A percentile compares a stretch with the other conserved stretches of the same genome.
Conservation (phyloP, 2,797 vertebrate genomes). For the Chloroceryle amazona region DNA sequence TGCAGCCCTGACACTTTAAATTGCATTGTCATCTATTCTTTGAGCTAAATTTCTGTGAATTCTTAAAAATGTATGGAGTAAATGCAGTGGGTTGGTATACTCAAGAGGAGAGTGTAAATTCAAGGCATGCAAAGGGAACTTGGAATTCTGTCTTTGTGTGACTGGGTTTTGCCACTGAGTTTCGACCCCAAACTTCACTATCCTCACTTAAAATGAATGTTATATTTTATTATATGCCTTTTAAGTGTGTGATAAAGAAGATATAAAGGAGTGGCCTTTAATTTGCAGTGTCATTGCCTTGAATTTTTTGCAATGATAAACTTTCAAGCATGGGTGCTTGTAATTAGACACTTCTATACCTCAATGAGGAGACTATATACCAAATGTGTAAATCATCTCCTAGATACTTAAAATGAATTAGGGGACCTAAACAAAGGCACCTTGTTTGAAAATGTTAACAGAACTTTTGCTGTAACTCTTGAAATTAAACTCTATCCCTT, state of each 20-base stretch:
- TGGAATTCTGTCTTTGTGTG: not conserved
- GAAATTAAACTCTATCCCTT: conserved; percentile 9
- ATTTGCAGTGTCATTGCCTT: not conserved
- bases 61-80: not conserved
- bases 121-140: not conserved
- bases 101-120: not conserved
- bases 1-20: not conserved
- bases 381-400: not conserved
- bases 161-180: not conserved
- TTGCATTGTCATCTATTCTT: not conserved
- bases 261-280: not conserved
- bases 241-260: not conserved
- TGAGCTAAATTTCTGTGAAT: not conserved
- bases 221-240: not conserved
- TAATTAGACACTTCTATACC: not conserved
- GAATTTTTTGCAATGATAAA: not conserved
- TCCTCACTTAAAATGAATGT: not conserved
- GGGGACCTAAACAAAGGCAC: not conserved
- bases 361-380: not conserved
- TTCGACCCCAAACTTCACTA: not conserved
- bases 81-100: not conserved
- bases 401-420: not conserved
- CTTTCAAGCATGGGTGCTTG: not conserved
- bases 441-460: conserved; percentile 9
- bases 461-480: not conserved